Percentiles rank a stretch among this genome's conserved stretches.
Conservation (phyloP, 2,888 invertebrate genomes). For the Teleiodes luculella region DNA sequence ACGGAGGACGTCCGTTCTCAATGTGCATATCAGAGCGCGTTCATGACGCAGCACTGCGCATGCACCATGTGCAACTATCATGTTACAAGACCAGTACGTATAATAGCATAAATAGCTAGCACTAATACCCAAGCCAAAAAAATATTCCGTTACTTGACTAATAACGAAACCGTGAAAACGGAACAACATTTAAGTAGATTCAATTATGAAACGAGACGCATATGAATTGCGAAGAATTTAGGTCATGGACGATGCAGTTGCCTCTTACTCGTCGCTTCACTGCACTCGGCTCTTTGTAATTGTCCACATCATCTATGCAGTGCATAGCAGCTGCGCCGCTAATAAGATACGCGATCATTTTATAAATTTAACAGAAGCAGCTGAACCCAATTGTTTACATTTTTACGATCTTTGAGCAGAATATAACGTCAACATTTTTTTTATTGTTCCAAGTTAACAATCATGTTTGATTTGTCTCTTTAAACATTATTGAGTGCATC, state of each 20-base stretch:
- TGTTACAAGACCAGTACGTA: constrained; percentile 23
- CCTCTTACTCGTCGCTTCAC: constrained; percentile 68
- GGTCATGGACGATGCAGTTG: constrained; percentile 65
- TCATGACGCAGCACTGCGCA: constrained; percentile 43
- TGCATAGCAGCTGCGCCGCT: constrained; percentile 9
- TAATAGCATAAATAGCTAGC: background rate
- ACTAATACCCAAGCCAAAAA: background rate
- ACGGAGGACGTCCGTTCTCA: constrained; percentile 60
- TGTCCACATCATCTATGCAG: constrained; percentile 40
- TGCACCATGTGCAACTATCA: constrained; percentile 37
- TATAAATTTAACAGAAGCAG: constrained; percentile 8
- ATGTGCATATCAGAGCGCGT: constrained; percentile 44
- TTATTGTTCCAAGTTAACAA: constrained; percentile 9
- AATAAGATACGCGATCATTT: constrained; percentile 7
- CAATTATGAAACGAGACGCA: constrained; percentile 56
- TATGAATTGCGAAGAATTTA: constrained; percentile 61
- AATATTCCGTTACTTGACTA: constrained; percentile 12
- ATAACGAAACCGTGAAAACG: constrained; percentile 37
- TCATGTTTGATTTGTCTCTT: constrained; percentile 12
- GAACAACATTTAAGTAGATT: constrained; percentile 32
- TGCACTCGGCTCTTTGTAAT: constrained; percentile 58
- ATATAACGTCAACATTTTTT: background rate
- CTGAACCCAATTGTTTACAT: constrained; percentile 7
- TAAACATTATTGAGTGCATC: constrained; percentile 7
- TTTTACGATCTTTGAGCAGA: background rate